phyloP scores from a whole-genome alignment of 2,113 vertebrate genomes.

The Labeo rohita region DNA sequence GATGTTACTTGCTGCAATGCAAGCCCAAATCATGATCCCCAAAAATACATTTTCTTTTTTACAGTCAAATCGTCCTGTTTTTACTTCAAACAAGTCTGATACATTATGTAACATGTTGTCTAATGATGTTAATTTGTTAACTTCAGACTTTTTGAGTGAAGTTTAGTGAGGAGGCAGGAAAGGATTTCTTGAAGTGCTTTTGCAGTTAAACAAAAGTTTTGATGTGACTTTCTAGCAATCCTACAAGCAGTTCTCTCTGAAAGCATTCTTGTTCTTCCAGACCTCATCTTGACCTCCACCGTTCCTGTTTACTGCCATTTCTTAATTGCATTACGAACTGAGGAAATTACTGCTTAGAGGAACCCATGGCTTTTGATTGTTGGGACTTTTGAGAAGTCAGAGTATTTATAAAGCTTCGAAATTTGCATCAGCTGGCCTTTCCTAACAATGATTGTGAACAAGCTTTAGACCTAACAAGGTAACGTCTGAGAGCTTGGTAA shows the following conservation, averaged over 20 bases:
- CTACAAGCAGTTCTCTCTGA: background rate
- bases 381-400: background rate
- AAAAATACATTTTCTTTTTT: background rate
- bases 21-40: background rate
- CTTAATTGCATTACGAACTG: background rate
- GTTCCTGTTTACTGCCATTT: background rate
- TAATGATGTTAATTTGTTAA: background rate
- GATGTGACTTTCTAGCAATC: background rate
- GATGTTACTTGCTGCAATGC: background rate
- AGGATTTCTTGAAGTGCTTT: background rate
- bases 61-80: background rate
- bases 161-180: background rate
- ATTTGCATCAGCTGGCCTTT: background rate
- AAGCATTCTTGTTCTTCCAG: background rate
- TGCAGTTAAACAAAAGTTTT: too few species aligned
- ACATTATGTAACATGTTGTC: too few species aligned
- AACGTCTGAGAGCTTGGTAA: background rate
- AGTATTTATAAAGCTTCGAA: background rate
- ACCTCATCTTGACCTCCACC: background rate
- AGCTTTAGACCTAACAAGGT: background rate
- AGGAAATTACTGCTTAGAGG: background rate
- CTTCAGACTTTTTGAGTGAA: background rate
- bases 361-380: background rate
- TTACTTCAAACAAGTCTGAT: background rate
- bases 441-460: constrained; percentile 6